Evolutionary conservation across 2,797 vertebrate species (phyloP).

Genomic region (Oreochromis grahami): DNA sequence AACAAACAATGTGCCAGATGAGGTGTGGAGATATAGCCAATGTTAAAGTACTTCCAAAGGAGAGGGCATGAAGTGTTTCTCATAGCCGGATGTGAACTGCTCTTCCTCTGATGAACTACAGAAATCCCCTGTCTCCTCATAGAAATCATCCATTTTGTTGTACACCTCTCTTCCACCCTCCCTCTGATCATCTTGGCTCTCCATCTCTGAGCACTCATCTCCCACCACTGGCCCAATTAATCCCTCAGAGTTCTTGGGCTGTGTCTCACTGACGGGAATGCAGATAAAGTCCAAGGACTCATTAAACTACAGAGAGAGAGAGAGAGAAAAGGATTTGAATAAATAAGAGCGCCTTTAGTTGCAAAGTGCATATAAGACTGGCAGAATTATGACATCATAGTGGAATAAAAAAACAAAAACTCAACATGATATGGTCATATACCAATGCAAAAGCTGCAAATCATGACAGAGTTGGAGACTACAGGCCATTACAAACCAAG

Average conservation of each 20-base stretch:
- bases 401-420: neutral
- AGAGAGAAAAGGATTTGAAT: neutral
- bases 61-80: slow-evolving; percentile 77
- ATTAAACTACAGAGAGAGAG: slow-evolving; percentile 31
- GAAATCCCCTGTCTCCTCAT: slow-evolving; percentile 38
- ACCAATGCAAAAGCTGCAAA: neutral
- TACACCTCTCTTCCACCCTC: slow-evolving; percentile 37
- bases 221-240: neutral
- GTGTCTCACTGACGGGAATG: slow-evolving; percentile 20
- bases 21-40: neutral
- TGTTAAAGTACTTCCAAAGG: slow-evolving; percentile 16
- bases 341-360: neutral
- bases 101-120: slow-evolving; percentile 44
- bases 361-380: neutral
- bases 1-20: neutral
- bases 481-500: neutral
- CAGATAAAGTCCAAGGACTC: slow-evolving; percentile 23
- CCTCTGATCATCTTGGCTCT: neutral
- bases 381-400: neutral
- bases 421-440: neutral
- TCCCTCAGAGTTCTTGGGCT: slow-evolving; percentile 16
- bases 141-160: slow-evolving; percentile 62
- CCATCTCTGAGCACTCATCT: neutral
- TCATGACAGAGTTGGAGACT: neutral
- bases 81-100: slow-evolving; percentile 61